phyloP scores from a whole-genome alignment of 2,888 invertebrate genomes.

The Apodemia hepburni region DNA sequence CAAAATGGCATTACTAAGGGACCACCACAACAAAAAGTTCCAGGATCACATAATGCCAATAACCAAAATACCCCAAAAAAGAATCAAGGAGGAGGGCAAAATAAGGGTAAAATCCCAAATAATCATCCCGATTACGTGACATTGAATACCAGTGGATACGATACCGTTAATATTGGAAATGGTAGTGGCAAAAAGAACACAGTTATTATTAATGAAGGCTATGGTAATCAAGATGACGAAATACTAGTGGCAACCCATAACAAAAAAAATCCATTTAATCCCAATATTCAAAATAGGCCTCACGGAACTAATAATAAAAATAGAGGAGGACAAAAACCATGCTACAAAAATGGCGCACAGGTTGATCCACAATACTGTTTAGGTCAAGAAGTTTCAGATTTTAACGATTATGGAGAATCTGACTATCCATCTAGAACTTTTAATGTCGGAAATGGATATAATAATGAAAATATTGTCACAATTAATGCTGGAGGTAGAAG shows the following conservation, averaged over 20 bases:
- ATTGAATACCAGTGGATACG: not conserved
- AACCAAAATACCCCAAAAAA: not conserved
- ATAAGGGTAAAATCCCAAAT: not conserved
- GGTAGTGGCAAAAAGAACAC: not conserved
- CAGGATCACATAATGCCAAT: not conserved
- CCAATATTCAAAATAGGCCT: not conserved
- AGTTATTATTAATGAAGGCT: slow-evolving; percentile 1
- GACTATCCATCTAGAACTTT: slow-evolving; percentile 6
- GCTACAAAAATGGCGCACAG: not conserved
- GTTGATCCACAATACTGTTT: slow-evolving; percentile 6
- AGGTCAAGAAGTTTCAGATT: not conserved
- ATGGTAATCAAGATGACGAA: not conserved
- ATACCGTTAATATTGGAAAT: not conserved
- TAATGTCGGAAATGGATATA: slow-evolving; percentile 23
- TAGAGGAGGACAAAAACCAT: slow-evolving; percentile 4
- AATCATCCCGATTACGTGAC: not conserved
- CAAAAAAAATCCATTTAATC: not conserved
- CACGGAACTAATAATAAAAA: not conserved
- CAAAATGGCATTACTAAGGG: not conserved
- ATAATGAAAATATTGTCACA: slow-evolving; percentile 19
- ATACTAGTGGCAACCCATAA: not conserved
- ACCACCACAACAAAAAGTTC: not conserved
- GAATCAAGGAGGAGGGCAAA: not conserved
- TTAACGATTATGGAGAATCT: not conserved
- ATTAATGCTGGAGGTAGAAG: slow-evolving; percentile 15